Percentiles rank a stretch among this genome's conserved stretches.
phyloP scores from a whole-genome alignment of 2,888 invertebrate species.

The Pherbina coryleti region DNA sequence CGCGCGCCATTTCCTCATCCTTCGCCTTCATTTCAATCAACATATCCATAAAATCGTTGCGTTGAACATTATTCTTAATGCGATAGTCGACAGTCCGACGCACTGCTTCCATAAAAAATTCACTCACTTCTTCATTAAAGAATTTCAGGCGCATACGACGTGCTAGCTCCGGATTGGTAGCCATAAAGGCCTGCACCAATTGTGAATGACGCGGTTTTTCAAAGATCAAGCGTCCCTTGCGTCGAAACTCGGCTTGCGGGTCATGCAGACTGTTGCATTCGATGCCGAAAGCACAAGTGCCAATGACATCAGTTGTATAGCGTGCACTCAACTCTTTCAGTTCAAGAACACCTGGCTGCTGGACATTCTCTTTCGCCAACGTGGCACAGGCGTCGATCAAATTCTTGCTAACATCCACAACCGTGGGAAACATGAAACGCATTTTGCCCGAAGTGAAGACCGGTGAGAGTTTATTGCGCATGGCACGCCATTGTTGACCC shows the following conservation, averaged over 20 bases:
- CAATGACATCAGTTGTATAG: conserved; percentile 72
- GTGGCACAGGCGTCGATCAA: conserved; percentile 45
- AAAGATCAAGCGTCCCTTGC: conserved; percentile 50
- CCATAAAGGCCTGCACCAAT: conserved; percentile 40
- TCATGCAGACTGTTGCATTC: conserved; percentile 69
- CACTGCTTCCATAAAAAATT: conserved; percentile 66
- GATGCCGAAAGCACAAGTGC: conserved; percentile 71
- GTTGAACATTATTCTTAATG: conserved; percentile 60
- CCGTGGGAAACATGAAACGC: conserved; percentile 67
- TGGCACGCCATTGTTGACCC: conserved; percentile 69
- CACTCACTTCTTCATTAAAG: conserved; percentile 47
- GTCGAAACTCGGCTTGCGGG: conserved; percentile 64
- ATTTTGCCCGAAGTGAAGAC: conserved; percentile 71
- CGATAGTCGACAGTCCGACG: conserved; percentile 43
- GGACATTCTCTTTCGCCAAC: conserved; percentile 53
- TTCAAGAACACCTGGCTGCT: conserved; percentile 62
- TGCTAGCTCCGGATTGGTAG: conserved; percentile 46
- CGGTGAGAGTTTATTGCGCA: conserved; percentile 69
- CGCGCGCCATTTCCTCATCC: conserved; percentile 38
- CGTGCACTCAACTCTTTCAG: conserved; percentile 68
- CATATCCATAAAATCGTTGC: conserved; percentile 73
- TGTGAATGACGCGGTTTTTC: conserved; percentile 43
- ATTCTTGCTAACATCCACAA: conserved; percentile 39
- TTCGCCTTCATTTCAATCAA: conserved; percentile 71
- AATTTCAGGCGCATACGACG: conserved; percentile 46